Evolutionary conservation across 2,113 vertebrate species (phyloP).

Genomic region (Leptodactylus fuscus): DNA sequence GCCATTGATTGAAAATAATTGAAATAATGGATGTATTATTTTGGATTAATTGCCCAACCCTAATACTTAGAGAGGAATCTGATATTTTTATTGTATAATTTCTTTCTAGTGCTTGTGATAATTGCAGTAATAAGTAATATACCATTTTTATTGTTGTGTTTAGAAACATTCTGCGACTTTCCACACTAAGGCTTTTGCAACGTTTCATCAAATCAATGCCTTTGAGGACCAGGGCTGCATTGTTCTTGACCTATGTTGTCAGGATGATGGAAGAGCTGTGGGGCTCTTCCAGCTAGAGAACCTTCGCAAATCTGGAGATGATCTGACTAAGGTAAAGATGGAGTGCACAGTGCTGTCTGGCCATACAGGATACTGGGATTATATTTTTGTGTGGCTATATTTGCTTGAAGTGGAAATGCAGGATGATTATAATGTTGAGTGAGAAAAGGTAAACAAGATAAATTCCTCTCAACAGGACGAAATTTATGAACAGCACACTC

Average conservation of each 20-base stretch:
- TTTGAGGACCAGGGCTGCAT: conserved; percentile 85
- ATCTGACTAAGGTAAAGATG: conserved; percentile 81
- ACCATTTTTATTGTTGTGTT: not conserved
- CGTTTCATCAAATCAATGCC: conserved; percentile 92
- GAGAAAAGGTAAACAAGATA: too few relatives aligned
- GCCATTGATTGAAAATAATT: too few relatives aligned
- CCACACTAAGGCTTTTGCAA: conserved; percentile 73
- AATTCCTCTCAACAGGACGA: too few relatives aligned
- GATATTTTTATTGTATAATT: too few relatives aligned
- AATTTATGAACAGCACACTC: too few relatives aligned
- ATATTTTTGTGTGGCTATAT: too few relatives aligned
- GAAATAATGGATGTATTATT: too few relatives aligned
- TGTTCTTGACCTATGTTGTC: conserved; percentile 85
- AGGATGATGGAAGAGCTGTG: conserved; percentile 80
- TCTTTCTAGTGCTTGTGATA: too few relatives aligned
- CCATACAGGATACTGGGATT: not conserved
- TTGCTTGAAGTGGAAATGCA: not conserved
- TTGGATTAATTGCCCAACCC: too few relatives aligned
- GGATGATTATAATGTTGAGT: too few relatives aligned
- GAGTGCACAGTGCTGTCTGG: not conserved
- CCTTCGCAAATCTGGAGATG: conserved; percentile 81
- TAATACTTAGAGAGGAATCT: too few relatives aligned
- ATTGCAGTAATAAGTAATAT: not conserved
- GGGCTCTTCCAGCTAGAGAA: conserved; percentile 81
- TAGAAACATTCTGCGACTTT: conserved; percentile 79